Evolutionary conservation across 2,113 vertebrate species (phyloP).

Genomic region (Struthio camelus): DNA sequence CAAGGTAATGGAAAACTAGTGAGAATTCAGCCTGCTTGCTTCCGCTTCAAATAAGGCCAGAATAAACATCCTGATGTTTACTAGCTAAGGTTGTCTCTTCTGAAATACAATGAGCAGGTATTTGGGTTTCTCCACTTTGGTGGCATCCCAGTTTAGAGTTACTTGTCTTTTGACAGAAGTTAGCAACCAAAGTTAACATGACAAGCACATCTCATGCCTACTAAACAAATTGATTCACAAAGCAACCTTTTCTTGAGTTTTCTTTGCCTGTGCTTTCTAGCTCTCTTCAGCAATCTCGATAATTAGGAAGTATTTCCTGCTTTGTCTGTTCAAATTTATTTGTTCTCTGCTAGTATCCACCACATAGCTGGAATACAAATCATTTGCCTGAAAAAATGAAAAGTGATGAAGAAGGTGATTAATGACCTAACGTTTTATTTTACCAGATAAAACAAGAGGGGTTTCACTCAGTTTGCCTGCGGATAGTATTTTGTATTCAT

Average conservation of each 20-base stretch:
- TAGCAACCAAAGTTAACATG: neutral
- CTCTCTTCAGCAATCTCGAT: neutral
- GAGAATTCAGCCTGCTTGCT: neutral
- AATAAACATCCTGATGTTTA: neutral
- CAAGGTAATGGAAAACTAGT: neutral
- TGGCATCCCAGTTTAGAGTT: neutral
- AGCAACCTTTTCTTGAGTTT: neutral
- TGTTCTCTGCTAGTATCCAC: conserved; percentile 37
- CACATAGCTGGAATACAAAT: conserved; percentile 43
- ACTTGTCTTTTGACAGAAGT: neutral
- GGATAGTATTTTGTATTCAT: conserved; percentile 70
- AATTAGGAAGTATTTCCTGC: conserved; percentile 48
- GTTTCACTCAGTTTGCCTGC: conserved; percentile 56
- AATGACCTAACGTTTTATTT: conserved; percentile 67
- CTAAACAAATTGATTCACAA: neutral
- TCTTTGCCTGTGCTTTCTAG: conserved; percentile 3
- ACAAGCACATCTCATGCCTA: neutral
- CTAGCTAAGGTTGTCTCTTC: neutral
- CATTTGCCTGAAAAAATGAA: neutral
- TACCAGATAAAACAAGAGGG: conserved; percentile 41
- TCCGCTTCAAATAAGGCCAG: neutral
- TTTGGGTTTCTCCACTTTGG: neutral
- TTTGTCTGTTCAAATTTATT: conserved; percentile 55
- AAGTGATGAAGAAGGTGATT: conserved; percentile 63
- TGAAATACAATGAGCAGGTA: neutral